Percentiles rank a stretch among this genome's conserved stretches.
Evolutionary conservation across 2,888 invertebrate species (phyloP).

Genomic region (Strigamia maritima): DNA sequence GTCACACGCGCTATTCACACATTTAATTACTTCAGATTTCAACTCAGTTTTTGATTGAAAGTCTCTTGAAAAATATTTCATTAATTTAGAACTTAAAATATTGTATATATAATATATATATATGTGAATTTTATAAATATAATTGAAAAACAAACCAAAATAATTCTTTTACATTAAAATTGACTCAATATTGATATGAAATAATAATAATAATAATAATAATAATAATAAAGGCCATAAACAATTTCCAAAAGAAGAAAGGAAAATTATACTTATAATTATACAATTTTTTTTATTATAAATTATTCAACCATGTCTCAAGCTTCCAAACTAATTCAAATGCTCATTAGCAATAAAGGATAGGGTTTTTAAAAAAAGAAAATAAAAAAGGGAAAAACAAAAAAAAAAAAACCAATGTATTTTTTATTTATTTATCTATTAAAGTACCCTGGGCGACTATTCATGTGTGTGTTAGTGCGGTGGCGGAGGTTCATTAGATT

Average conservation of each 20-base stretch:
- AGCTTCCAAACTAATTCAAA: constrained; percentile 15
- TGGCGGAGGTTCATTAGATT: constrained; percentile 41
- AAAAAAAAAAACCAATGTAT: background rate
- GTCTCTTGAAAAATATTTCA: constrained; percentile 16
- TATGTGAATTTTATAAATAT: constrained; percentile 1
- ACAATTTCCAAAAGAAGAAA: background rate
- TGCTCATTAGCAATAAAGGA: background rate
- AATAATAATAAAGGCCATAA: background rate
- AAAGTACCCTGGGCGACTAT: constrained; percentile 2
- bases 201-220: background rate
- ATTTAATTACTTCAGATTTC: constrained; percentile 8
- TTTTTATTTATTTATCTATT: background rate
- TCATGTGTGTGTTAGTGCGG: constrained; percentile 40
- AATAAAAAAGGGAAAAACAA: background rate
- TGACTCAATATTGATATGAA: background rate
- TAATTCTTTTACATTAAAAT: background rate
- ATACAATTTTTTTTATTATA: constrained; percentile 7
- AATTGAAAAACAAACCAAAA: background rate
- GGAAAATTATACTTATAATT: background rate
- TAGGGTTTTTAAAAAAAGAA: background rate
- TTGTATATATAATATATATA: background rate
- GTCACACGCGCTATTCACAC: constrained; percentile 11
- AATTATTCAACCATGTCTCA: constrained; percentile 18
- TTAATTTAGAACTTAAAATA: constrained; percentile 23
- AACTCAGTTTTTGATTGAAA: background rate